Evolutionary conservation across 1,140 invertebrate species (phyloP), one percentile per base, ranked within the genome.

Genomic region (Drosophila takahashii): DNA sequence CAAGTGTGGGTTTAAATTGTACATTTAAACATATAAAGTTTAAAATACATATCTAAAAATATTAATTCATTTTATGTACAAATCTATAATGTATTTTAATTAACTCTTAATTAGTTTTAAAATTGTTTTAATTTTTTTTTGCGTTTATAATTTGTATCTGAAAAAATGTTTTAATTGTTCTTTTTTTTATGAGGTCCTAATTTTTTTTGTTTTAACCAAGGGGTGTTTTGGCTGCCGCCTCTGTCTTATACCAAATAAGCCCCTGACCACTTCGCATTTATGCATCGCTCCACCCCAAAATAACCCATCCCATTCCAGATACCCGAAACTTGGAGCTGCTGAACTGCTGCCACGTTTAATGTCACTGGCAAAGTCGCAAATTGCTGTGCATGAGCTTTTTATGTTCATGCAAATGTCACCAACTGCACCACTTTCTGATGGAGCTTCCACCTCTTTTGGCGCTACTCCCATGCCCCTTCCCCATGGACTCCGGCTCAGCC

Each of bases 371-470:
- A 90, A 89, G 84, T 89, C 84, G 85, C 84, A 89, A 89, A 89
- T 89, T 89, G 84, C 80, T 89, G 79, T 89, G 84, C 85, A 89
- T 89, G 84, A 90, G 84, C 84, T 89, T 89, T 89, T 90, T 90
- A 89, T 89, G 84, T 89, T 89, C 85, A 90, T 90, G 84, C 84
- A 89, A 89, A 89, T 90, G 84, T 87, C 84, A 89, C 85, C 84
- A 87, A 76, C 66, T 89, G 84, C 84, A 87, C 48, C 67, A 72
- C 52, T 76, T 77, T 53, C 56, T 78, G 78, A 81, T 77, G 81
- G 51, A 70, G 79, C 79, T 22, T 9, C 16, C 51, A 36, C 64
- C 64, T 22, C 45, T 27, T 65, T 27, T 37, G 45, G 59, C 29
- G 29, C n/a, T 29, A 16, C 15, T 51, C 29, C 47, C 5, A 16